Conservation (phyloP, 2,797 vertebrate genomes). For the Sylvilagus floridanus region DNA sequence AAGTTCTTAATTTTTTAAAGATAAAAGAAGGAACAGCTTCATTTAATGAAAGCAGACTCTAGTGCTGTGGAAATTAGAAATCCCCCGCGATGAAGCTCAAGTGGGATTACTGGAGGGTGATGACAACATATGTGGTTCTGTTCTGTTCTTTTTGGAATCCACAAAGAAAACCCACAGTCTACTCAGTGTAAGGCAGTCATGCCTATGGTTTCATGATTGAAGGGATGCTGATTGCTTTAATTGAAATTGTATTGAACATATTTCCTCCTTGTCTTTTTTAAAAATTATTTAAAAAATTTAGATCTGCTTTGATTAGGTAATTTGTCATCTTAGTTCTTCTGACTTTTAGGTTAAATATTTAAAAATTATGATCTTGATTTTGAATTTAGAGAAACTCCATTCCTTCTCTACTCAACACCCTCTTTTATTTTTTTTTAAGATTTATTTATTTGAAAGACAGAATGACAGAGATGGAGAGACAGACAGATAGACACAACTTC, state of each 20-base stretch:
- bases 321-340: constrained; percentile 49
- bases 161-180: constrained; percentile 13
- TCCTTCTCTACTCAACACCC: no score
- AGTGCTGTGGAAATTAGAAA: not conserved
- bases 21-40: constrained; percentile 60
- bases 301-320: not conserved
- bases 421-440: no score
- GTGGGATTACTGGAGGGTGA: constrained; percentile 54
- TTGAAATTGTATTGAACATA: not conserved
- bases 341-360: constrained; percentile 36
- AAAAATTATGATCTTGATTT: constrained; percentile 33
- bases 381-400: constrained; percentile 38
- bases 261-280: constrained; percentile 51
- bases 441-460: no score
- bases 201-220: not conserved
- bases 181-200: not conserved
- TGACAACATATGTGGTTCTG: not conserved
- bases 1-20: constrained; percentile 42
- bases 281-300: constrained; percentile 40
- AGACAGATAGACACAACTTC: no score
- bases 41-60: constrained; percentile 59
- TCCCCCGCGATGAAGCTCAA: not conserved
- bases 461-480: no score
- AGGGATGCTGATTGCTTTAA: not conserved
- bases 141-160: constrained; percentile 39